Conservation (phyloP, 2,797 vertebrate species). For the Galagoides demidoff region DNA sequence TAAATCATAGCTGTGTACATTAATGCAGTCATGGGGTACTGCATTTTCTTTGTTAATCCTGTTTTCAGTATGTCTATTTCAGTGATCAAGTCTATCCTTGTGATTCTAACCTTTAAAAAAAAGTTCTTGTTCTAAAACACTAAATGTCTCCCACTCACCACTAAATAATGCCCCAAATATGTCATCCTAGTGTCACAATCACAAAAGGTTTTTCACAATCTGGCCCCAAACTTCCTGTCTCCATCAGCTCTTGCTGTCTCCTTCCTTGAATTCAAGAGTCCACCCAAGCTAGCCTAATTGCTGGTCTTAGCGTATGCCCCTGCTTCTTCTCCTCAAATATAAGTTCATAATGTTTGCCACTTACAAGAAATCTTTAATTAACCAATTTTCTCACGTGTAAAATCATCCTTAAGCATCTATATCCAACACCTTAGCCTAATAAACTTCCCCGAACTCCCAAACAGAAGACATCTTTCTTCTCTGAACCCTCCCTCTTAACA, state of each 20-base stretch:
- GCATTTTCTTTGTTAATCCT: not conserved
- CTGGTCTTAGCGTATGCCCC: not conserved
- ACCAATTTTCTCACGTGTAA: not conserved
- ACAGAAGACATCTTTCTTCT: not conserved
- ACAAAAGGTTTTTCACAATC: not conserved
- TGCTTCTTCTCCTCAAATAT: not conserved
- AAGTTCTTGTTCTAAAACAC: not conserved
- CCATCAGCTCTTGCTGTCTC: not conserved
- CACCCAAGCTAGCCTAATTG: not conserved
- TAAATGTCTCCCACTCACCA: not conserved
- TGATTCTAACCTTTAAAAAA: not conserved
- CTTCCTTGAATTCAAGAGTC: not conserved
- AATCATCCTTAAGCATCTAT: not conserved
- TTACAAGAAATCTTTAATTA: not conserved
- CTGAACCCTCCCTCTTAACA: not conserved
- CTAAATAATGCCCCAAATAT: not conserved
- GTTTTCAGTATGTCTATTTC: not conserved
- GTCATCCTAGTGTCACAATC: not conserved
- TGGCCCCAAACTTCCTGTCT: not conserved
- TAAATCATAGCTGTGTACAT: no score
- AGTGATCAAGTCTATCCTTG: not conserved
- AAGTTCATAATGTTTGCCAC: not conserved
- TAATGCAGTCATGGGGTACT: no score
- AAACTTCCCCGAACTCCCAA: not conserved
- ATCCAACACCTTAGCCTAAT: not conserved